Evolutionary conservation across 2,113 vertebrate species (phyloP), one percentile per base, ranked within the genome.

Genomic region (Corythornis vintsioides): DNA sequence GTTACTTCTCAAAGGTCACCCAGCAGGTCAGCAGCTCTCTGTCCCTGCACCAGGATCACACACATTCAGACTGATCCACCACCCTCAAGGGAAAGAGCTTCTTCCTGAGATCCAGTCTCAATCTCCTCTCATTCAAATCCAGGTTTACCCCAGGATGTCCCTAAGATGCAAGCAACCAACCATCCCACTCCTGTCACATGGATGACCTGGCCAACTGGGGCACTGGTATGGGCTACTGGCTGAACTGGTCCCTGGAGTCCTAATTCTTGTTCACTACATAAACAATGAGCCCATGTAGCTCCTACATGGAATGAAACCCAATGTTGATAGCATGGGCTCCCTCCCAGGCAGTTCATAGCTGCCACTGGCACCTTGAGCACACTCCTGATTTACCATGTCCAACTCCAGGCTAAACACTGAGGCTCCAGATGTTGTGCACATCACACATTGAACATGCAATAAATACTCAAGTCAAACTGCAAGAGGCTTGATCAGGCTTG

Each of bases 401-500:
- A 61, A 61, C 24, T 40, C 48, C n/a, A 10, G 59, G 52, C 66
- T 76, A 55, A 86, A 63, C 64, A 31, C 45, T 33, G 11, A 87
- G 42, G 50, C 26, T 92, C 40, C 33, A 47, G 33, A 50, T 64
- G 48, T 26, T 43, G 38, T 22, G 42, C 1, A 0, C 10, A 22
- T 35, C 35, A 31, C 11, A 28, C 35, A 89, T 26, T n/a, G 21
- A 59, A 63, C 33, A 25, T 17, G 20, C 42, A 83, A n/a, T 6
- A 15, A 7, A 2, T 24, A 42, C 10, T 63, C 19, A 38, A 56
- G 63, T 26, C 80, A 87, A 84, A 82, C 35, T 43, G 13, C 45
- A 93, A 94, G 24, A 74, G 74, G 89, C 93, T 66, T 79, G 38
- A 96, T 73, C 8, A 4, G 28, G 48, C 50, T 91, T 93, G 70